Conservation (phyloP, 2,113 vertebrate species). For the Irena cyanogastra region DNA sequence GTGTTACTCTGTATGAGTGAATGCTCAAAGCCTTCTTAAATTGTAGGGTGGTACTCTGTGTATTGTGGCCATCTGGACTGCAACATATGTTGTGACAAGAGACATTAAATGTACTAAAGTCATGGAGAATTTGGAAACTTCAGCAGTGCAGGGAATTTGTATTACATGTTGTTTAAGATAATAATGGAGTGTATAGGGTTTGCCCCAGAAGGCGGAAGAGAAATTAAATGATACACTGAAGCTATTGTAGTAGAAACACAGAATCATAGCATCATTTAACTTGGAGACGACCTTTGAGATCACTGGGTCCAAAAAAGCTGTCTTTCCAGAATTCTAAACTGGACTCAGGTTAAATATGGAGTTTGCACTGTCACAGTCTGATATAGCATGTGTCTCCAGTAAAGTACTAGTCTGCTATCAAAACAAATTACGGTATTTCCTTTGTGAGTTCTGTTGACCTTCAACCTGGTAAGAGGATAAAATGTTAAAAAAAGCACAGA, state of each 20-base stretch:
- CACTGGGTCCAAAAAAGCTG: neutral
- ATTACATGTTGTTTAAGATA: neutral
- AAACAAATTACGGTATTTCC: neutral
- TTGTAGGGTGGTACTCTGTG: neutral
- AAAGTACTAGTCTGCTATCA: neutral
- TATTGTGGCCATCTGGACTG: neutral
- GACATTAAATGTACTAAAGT: neutral
- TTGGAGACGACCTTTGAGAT: neutral
- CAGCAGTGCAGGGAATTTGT: neutral
- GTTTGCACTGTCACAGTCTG: neutral
- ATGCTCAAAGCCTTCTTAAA: neutral
- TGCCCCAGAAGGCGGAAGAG: neutral
- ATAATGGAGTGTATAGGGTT: neutral
- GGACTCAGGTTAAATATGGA: neutral
- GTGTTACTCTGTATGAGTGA: neutral
- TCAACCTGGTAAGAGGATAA: constrained; percentile 15
- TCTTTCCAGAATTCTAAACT: neutral
- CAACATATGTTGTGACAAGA: neutral
- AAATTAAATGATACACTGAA: neutral
- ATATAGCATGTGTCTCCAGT: neutral
- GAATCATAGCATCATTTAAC: neutral
- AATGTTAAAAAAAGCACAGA: constrained; percentile 27
- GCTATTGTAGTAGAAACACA: neutral
- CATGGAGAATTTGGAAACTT: neutral
- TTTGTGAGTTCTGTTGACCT: constrained; percentile 24